Evolutionary conservation across 2,888 invertebrate genomes (phyloP), one percentile per base, ranked within the genome.

Genomic region (Parascotia fuliginaria): DNA sequence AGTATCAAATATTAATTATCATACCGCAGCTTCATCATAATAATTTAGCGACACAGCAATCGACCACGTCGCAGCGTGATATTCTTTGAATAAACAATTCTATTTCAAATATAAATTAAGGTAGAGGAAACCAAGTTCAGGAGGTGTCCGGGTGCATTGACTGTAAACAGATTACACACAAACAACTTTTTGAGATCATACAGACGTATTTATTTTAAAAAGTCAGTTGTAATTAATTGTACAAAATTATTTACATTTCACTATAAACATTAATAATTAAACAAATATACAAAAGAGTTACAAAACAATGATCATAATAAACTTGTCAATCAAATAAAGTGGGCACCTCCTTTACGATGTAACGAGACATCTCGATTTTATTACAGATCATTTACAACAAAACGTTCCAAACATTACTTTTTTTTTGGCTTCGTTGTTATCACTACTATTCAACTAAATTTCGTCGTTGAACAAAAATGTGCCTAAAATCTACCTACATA

Each of bases 401-500:
- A 48, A 49, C 55, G 34, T 46, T 66, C 58, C 56, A 51, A 66
- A 47, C 42, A 46, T 24, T 12, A 22, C 13, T 51, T 75, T 81
- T 51, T 75, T 81, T 89, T 89, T 89, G 88, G 89, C 81, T 81
- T 89, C 81, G 79, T 85, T 82, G 75, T 79, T 77, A 80, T 73
- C 72, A 75, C 74, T 80, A 83, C 61, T 62, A 81, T 74, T 74
- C 73, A 78, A 79, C 77, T 79, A 51, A 64, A 80, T 81, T 83
- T 85, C 75, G 73, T 71, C 68, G 73, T 68, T 70, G 64, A 77
- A 77, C 72, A 79, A 76, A 78, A 79, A 79, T 65, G 70, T 78
- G 75, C 67, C 78, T 83, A 81, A 75, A 75, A 75, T 73, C 70
- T 78, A 80, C 61, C 75, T 83, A 78, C 54, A 56, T 65, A 83